phyloP scores from a whole-genome alignment of 2,797 vertebrate species.

The Falco peregrinus region DNA sequence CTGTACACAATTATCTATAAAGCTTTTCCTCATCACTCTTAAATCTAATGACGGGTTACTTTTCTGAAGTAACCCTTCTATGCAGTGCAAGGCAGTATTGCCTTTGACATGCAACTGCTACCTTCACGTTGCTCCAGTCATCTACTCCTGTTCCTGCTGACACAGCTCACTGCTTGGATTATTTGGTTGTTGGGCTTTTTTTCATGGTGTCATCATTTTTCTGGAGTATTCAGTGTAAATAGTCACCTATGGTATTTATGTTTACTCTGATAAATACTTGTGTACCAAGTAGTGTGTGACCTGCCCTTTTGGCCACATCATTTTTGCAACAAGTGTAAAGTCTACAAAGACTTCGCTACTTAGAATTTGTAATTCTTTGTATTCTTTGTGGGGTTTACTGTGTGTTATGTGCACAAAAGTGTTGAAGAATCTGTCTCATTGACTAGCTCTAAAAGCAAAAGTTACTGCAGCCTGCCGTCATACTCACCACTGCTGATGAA shows the following conservation, averaged over 20 bases:
- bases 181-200: neutral
- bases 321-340: neutral
- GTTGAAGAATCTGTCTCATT: neutral
- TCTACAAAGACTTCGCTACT: neutral
- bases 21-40: neutral
- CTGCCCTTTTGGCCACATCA: constrained; percentile 2
- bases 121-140: neutral
- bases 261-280: constrained; percentile 8
- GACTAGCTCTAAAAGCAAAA: neutral
- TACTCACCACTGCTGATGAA: neutral
- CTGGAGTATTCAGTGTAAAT: neutral
- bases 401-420: neutral
- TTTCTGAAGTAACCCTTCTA: neutral
- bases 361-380: neutral
- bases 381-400: neutral
- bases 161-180: neutral
- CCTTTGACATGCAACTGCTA: neutral
- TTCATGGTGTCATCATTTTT: neutral
- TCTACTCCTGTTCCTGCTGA: neutral
- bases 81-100: neutral
- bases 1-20: neutral
- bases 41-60: neutral
- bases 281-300: neutral
- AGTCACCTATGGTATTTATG: neutral
- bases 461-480: neutral